Base-by-base conservation (phyloP, 2,888 invertebrate species). In the Dicycla oo region DNA sequence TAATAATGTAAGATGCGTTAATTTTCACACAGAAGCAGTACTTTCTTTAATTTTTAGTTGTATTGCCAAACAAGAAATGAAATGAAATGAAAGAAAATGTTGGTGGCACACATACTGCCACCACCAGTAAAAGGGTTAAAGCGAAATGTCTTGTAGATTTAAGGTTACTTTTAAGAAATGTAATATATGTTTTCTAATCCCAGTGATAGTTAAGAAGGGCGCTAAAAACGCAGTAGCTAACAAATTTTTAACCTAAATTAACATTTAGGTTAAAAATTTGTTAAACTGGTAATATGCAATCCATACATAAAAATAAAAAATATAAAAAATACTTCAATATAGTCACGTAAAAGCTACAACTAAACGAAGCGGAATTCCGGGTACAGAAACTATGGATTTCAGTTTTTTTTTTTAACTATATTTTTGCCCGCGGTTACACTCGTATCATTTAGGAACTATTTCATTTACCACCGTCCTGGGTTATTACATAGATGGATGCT, bases 141-240 rank as follows among this genome's bases (percentile, higher is more conserved):
- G 53, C 11, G 15, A 11, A 23, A 38, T 10, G 20, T 26, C 40
- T 49, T n/a, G 11, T 67, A 64, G 23, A 38, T 15, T 45, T 57
- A 66, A 58, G 30, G 8, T 63, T 49, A 58, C 3, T 63, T 67
- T 45, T 75, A 77, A 72, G 40, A 47, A 34, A 34, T 34, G 34
- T 34, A 45, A 26, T 4, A 23, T 15, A 49, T 68, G 26, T 69
- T 47, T 45, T 78, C 58, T 49, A 63, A 73, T 23, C 73, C 75
- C 83, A 83, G 81, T 83, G 81, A 81, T 83, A 81, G 61, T 77
- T 82, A 84, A 74, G 76, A 23, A 13, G 47, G 13, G 26, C 26
- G 23, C 26, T 53, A 51, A 53, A 58, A 54, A 18, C 11, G 38
- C 38, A 23, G 18, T 57, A 15, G 7, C 43, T 47, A 10, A 18